Evolutionary conservation across 2,888 invertebrate species (phyloP).

Genomic region (Rhamphomyia laevipes): DNA sequence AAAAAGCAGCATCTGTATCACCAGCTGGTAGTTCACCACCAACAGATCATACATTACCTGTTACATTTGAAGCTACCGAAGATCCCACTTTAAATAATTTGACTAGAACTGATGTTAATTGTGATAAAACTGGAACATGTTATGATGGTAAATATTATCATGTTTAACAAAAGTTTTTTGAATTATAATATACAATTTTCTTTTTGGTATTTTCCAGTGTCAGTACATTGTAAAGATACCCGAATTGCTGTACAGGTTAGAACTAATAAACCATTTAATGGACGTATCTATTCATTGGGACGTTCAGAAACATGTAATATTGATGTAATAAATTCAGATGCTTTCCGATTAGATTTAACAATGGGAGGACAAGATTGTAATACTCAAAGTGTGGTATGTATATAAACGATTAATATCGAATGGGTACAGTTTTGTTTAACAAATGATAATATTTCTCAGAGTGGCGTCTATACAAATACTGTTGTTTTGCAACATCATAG

Average conservation of each 20-base stretch:
- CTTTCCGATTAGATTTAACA: slow-evolving; percentile 82
- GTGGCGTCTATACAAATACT: slow-evolving; percentile 86
- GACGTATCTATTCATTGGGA: slow-evolving; percentile 85
- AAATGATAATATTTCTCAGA: slow-evolving; percentile 41
- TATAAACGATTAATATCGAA: background rate
- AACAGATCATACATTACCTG: slow-evolving; percentile 52
- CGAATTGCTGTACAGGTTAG: slow-evolving; percentile 85
- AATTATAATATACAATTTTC: background rate
- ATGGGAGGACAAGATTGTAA: slow-evolving; percentile 93
- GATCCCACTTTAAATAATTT: slow-evolving; percentile 61
- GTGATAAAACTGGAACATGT: slow-evolving; percentile 89
- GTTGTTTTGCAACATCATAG: slow-evolving; percentile 91
- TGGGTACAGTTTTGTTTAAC: background rate
- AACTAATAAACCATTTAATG: slow-evolving; percentile 90
- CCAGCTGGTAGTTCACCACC: slow-evolving; percentile 28
- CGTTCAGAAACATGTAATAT: slow-evolving; percentile 92
- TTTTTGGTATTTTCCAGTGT: slow-evolving; percentile 46
- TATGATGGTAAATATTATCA: slow-evolving; percentile 63
- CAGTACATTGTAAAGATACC: slow-evolving; percentile 89
- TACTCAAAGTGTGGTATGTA: slow-evolving; percentile 83
- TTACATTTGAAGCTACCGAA: slow-evolving; percentile 66
- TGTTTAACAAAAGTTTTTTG: background rate
- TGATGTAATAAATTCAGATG: slow-evolving; percentile 83
- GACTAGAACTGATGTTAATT: slow-evolving; percentile 71
- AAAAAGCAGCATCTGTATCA: slow-evolving; percentile 41